Evolutionary conservation across 2,888 invertebrate genomes (phyloP), one percentile per base, ranked within the genome.

Genomic region (Drosophila colorata): DNA sequence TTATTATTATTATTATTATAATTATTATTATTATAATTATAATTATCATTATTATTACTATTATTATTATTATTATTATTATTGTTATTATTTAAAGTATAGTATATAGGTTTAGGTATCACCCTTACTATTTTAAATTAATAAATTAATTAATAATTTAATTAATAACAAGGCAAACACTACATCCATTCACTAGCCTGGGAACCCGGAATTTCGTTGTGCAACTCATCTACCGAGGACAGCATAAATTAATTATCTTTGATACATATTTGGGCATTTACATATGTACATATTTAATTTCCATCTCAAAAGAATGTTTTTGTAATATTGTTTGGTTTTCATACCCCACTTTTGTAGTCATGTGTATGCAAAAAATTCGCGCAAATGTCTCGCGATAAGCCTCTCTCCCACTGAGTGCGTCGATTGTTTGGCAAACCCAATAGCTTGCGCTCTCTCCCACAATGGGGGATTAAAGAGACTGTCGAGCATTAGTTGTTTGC

Each of bases 351-450:
- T 53, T 66, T 66, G 64, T 53, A 28, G 16, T 0, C 67, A 20
- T 40, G 64, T 65, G 64, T 65, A 40, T 38, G 38, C 33, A 52
- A 11, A 14, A 7, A 31, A 8, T 25, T 33, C 53, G n/a, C 20
- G 33, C n/a, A 20, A 14, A 43, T 11, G 31, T 25, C 11, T 18
- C 6, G 18, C 38, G 23, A 37, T 4, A 46, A 37, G 13, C 9
- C 52, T n/a, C 49, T 23, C 28, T 9, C 18, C 13, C 28, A 3
- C 48, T 31, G 14, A 8, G n/a, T 31, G 20, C 20, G 28, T 3
- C 11, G 20, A n/a, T 37, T 66, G 55, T 14, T 66, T 47, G 18
- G 4, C 65, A 66, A 55, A 65, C 33, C 44, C 47, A 65, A 16
- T 14, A 2, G 20, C 25, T n/a, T 9, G n/a, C 1, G 33, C 67